A percentile compares a stretch with the other conserved stretches of the same genome.
phyloP scores from a whole-genome alignment of 2,797 vertebrate genomes.

The Selene dorsalis region DNA sequence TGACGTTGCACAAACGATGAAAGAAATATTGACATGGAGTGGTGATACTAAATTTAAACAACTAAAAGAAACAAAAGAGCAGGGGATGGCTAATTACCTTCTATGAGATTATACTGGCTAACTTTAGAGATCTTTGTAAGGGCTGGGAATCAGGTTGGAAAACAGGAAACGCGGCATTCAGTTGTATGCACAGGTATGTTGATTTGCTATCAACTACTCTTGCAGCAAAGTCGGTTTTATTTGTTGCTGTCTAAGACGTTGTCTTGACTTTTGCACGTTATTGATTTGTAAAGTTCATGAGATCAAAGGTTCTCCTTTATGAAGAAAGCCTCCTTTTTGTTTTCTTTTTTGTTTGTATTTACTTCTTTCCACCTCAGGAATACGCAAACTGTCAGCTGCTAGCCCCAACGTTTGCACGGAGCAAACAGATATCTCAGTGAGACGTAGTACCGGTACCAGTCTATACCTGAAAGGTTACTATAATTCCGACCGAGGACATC shows the following conservation, averaged over 20 bases:
- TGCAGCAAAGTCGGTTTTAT: not conserved
- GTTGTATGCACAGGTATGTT: not conserved
- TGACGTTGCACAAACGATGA: not conserved
- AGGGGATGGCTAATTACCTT: not conserved
- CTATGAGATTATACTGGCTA: not conserved
- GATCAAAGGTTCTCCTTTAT: not conserved
- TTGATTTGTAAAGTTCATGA: not conserved
- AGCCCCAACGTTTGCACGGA: not conserved
- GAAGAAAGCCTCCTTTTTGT: not conserved
- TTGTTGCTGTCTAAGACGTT: no score
- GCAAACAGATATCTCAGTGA: no score
- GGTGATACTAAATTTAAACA: no score
- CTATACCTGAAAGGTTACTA: not conserved
- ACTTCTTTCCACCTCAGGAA: not conserved
- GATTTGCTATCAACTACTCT: not conserved
- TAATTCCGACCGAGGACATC: no score
- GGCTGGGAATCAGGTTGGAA: not conserved
- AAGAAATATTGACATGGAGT: not conserved
- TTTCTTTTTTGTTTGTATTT: not conserved
- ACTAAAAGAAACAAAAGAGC: not conserved
- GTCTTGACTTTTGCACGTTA: not conserved
- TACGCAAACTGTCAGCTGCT: not conserved
- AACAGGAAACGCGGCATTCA: not conserved
- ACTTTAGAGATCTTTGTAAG: not conserved
- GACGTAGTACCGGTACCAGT: not conserved